phyloP scores from a whole-genome alignment of 2,113 vertebrate genomes.

The Plecotus auritus region DNA sequence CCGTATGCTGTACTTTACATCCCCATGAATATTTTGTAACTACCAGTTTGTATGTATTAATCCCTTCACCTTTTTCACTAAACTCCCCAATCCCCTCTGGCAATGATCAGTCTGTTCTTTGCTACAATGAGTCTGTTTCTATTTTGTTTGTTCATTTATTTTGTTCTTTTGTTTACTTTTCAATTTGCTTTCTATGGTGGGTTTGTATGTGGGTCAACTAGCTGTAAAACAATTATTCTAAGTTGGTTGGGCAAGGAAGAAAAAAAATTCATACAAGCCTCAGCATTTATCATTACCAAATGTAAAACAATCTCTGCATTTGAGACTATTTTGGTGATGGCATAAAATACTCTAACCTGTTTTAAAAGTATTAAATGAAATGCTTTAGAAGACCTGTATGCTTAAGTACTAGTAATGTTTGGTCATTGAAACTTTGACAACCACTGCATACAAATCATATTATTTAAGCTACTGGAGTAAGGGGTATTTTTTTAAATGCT shows the following conservation, averaged over 20 bases:
- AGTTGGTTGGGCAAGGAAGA: neutral
- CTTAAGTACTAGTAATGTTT: neutral
- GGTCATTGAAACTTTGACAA: neutral
- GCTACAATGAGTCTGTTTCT: neutral
- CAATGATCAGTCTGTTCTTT: neutral
- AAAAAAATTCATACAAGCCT: neutral
- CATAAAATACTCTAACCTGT: neutral
- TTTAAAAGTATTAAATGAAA: neutral
- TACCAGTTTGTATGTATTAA: neutral
- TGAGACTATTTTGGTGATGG: slow-evolving; percentile 5
- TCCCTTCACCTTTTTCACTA: neutral
- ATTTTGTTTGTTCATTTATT: neutral
- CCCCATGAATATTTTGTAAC: neutral
- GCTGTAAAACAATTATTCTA: neutral
- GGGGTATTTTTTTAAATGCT: neutral
- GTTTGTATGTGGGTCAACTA: neutral
- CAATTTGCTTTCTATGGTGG: neutral
- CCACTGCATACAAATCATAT: neutral
- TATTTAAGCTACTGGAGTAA: neutral
- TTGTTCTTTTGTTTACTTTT: neutral
- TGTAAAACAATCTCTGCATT: neutral
- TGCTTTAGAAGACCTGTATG: neutral
- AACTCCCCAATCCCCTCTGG: neutral
- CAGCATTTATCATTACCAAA: neutral
- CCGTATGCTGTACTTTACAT: neutral